Evolutionary conservation across 2,113 vertebrate genomes (phyloP).

Genomic region (Rhynchomys soricoides): DNA sequence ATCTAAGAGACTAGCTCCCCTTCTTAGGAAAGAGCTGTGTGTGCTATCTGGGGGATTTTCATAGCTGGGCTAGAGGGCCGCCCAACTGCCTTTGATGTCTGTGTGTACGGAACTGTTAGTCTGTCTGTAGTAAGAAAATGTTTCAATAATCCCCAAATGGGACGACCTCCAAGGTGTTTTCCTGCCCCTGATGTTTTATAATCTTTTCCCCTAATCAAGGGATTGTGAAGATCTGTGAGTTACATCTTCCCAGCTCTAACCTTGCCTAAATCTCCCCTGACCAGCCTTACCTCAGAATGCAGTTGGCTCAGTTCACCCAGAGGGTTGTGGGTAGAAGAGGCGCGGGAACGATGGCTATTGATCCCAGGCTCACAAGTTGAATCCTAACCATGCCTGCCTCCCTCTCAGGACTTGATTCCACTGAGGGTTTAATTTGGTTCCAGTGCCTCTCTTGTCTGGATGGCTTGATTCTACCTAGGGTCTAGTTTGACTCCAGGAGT

Average conservation of each 20-base stretch:
- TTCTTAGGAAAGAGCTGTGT: not conserved
- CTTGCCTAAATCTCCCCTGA: not conserved
- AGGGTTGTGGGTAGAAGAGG: not conserved
- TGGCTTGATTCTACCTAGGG: not conserved
- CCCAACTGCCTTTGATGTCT: accelerated
- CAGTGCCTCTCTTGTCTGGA: too few relatives aligned
- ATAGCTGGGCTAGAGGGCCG: accelerated
- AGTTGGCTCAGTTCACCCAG: not conserved
- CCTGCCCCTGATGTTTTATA: not conserved
- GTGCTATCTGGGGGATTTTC: accelerated
- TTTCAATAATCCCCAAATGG: not conserved
- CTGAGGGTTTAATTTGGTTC: constrained; percentile 28
- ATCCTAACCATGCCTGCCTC: not conserved
- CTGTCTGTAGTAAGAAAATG: not conserved
- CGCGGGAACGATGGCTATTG: not conserved
- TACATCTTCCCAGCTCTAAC: not conserved
- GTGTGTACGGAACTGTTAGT: not conserved
- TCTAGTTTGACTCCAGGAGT: constrained; percentile 41
- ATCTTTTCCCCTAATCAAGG: not conserved
- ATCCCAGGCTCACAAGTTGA: not conserved
- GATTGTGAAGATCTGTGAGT: not conserved
- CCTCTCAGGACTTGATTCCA: constrained; percentile 1
- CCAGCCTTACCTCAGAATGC: not conserved
- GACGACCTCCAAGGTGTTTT: not conserved
- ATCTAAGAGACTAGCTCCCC: not conserved